A percentile compares a stretch with the other conserved stretches of the same genome.
These are phyloP conservation scores for Meganola albula DNA, from an alignment of 2,888 invertebrate genomes.

Conservation along the genomic window DNA sequence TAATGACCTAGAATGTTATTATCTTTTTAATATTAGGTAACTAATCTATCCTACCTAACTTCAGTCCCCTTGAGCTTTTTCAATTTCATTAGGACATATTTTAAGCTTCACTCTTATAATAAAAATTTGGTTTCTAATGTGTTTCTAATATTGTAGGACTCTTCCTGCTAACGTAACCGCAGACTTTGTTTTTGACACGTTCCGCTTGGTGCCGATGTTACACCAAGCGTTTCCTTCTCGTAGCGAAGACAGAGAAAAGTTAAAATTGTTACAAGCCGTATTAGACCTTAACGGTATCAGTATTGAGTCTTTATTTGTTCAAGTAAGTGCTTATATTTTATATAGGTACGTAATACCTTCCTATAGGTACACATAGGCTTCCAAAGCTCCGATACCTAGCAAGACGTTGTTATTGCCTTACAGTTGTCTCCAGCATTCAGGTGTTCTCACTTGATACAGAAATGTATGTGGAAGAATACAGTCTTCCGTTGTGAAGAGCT, in stretches of 20 bases:
- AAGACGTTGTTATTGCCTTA: no score
- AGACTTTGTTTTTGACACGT: constrained; percentile 46
- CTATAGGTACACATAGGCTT: not conserved
- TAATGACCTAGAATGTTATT: no score
- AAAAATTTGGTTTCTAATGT: no score
- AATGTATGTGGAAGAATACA: constrained; percentile 79
- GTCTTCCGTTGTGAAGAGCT: constrained; percentile 67
- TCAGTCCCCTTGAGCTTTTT: no score
- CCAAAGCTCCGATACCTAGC: no score
- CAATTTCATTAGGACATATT: no score
- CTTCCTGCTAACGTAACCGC: constrained; percentile 48
- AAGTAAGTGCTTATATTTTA: constrained; percentile 34
- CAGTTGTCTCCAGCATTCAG: constrained; percentile 66
- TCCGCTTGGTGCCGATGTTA: constrained; percentile 48
- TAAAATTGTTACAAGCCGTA: constrained; percentile 44
- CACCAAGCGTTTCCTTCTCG: constrained; percentile 38
- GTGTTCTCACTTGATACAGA: constrained; percentile 67
- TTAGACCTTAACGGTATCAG: constrained; percentile 54
- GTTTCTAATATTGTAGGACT: constrained; percentile 40
- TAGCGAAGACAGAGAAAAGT: constrained; percentile 32
- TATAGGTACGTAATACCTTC: not conserved
- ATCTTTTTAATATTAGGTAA: no score
- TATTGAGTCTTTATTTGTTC: constrained; percentile 39
- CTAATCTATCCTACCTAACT: no score
- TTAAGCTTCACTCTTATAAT: no score